Conservation (phyloP, 1,140 invertebrate genomes). For the Zaprionus kolodkinae region DNA sequence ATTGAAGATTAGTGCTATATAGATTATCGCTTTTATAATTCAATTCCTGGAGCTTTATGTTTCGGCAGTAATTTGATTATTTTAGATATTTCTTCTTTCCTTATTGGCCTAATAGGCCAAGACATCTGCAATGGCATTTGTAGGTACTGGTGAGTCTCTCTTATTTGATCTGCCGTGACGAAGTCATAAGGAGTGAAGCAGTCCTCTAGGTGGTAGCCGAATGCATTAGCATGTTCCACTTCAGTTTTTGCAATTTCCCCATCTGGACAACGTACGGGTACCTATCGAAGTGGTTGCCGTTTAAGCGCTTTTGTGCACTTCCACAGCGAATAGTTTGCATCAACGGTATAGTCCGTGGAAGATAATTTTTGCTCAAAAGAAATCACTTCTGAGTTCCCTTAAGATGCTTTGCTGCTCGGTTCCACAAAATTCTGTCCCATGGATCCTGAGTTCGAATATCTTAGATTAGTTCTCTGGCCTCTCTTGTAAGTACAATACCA, state of each 20-base stretch:
- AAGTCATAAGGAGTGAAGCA: no score
- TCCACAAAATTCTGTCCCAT: conserved; percentile 11
- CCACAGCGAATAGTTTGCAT: conserved; percentile 31
- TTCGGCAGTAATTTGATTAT: conserved; percentile 8
- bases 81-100: conserved; percentile 10
- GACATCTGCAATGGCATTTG: neutral
- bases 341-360: conserved; percentile 25
- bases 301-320: conserved; percentile 26
- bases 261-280: conserved; percentile 7
- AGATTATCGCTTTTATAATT: conserved; percentile 1
- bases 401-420: neutral
- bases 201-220: neutral
- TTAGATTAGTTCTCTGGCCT: conserved; percentile 13
- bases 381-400: conserved; percentile 14
- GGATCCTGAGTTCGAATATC: conserved; percentile 19
- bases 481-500: conserved; percentile 6
- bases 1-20: neutral
- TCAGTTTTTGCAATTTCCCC: conserved; percentile 1
- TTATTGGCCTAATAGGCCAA: conserved; percentile 13
- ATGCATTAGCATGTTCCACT: conserved; percentile 7
- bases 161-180: neutral
- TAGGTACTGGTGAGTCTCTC: conserved; percentile 8
- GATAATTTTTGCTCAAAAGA: conserved; percentile 36
- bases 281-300: conserved; percentile 9
- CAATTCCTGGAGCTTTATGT: conserved; percentile 13